Evolutionary conservation across 1,140 invertebrate genomes (phyloP).

Genomic region (Drosophila chauvacae): DNA sequence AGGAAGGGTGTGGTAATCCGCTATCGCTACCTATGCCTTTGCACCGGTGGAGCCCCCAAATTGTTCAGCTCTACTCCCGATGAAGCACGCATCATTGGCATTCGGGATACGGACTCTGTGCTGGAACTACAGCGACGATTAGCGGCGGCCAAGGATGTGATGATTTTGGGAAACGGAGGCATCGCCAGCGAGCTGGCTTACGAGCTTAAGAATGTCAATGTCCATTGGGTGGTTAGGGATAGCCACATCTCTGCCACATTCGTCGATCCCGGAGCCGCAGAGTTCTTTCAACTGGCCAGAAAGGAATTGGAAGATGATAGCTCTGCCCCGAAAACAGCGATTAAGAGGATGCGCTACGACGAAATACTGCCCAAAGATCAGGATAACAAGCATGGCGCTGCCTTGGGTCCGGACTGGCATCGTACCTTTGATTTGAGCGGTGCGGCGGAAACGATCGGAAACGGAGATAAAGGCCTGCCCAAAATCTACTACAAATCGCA

Average conservation of each 20-base stretch:
- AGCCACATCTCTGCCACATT: constrained; percentile 96
- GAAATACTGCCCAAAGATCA: constrained; percentile 72
- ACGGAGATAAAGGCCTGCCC: constrained; percentile 18
- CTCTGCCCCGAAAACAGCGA: constrained; percentile 53
- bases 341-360: constrained; percentile 90
- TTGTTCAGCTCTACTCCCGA: constrained; percentile 87
- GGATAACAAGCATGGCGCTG: constrained; percentile 88
- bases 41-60: constrained; percentile 94
- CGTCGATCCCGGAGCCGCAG: constrained; percentile 96
- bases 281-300: constrained; percentile 91
- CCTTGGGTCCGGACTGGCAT: constrained; percentile 98
- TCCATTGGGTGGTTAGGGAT: constrained; percentile 98
- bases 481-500: constrained; percentile 60
- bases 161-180: constrained; percentile 98
- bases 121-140: constrained; percentile 91
- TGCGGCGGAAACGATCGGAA: background rate
- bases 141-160: constrained; percentile 88
- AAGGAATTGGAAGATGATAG: background rate
- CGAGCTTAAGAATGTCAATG: constrained; percentile 92
- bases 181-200: constrained; percentile 98
- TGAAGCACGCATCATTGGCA: constrained; percentile 89
- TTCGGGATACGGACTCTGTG: constrained; percentile 98
- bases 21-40: constrained; percentile 95
- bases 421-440: constrained; percentile 88
- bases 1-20: constrained; percentile 85